phyloP scores from a whole-genome alignment of 2,113 vertebrate species.

The Myxocyprinus asiaticus region DNA sequence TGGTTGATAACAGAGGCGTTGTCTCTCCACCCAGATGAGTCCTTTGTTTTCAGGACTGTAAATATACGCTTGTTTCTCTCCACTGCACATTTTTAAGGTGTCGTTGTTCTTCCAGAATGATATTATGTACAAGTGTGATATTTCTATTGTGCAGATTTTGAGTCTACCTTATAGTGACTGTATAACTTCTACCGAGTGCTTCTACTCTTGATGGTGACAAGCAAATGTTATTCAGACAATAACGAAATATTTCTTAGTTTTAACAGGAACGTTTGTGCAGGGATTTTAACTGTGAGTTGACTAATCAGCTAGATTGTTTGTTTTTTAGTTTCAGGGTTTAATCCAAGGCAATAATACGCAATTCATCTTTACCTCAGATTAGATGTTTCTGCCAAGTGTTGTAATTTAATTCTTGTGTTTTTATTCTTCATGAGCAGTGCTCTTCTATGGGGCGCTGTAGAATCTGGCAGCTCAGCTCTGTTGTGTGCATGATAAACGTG shows the following conservation, averaged over 20 bases:
- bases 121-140: background rate
- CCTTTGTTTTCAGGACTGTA: background rate
- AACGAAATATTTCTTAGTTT: background rate
- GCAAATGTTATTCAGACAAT: too few relatives aligned
- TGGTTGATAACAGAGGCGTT: background rate
- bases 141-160: background rate
- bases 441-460: too few relatives aligned
- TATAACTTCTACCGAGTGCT: background rate
- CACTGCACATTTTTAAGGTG: too few relatives aligned
- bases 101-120: background rate
- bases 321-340: conserved; percentile 14
- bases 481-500: background rate
- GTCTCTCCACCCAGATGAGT: background rate
- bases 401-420: too few relatives aligned
- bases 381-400: background rate
- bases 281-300: background rate
- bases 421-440: too few relatives aligned
- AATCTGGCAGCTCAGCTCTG: conserved; percentile 7
- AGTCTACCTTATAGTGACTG: background rate
- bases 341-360: conserved; percentile 5
- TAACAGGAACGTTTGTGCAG: background rate
- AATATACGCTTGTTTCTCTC: background rate
- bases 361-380: conserved; percentile 3
- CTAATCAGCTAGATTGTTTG: background rate
- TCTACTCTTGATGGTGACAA: too few relatives aligned